Evolutionary conservation across 2,888 invertebrate species (phyloP).

Genomic region (Ypsolopha sequella): DNA sequence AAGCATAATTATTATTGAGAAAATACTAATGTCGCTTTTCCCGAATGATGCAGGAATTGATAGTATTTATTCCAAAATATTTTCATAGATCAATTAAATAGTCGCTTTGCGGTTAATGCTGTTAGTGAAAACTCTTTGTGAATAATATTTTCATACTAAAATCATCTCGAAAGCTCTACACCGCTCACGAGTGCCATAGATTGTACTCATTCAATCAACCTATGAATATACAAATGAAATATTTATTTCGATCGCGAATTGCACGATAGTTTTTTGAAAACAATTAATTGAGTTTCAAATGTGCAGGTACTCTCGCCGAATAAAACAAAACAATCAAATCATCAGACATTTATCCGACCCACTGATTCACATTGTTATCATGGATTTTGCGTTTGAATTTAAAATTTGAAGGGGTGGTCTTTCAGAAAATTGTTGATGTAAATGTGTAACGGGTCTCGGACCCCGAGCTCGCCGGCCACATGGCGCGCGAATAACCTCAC

Average conservation of each 20-base stretch:
- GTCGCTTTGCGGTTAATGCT: not conserved
- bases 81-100: not conserved
- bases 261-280: too few relatives aligned
- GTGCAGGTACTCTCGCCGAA: too few relatives aligned
- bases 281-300: too few relatives aligned
- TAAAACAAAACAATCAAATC: too few relatives aligned
- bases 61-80: too few relatives aligned
- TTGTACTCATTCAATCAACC: not conserved
- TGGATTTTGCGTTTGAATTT: constrained; percentile 15
- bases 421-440: constrained; percentile 53
- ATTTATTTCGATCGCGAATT: too few relatives aligned
- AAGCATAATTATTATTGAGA: too few relatives aligned
- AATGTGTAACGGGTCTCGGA: constrained; percentile 42
- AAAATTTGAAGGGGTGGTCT: constrained; percentile 39
- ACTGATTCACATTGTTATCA: too few relatives aligned
- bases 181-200: not conserved
- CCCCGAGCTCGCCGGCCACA: constrained; percentile 42
- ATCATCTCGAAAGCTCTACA: not conserved
- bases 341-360: too few relatives aligned
- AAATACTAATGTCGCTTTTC: too few relatives aligned
- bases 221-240: not conserved
- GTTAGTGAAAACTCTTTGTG: constrained; percentile 1
- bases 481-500: constrained; percentile 61
- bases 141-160: not conserved
- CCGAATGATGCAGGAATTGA: too few relatives aligned